These are phyloP conservation scores for Leptopilina boulardi DNA, from an alignment of 1,140 invertebrate genomes.

Conservation along the genomic window DNA sequence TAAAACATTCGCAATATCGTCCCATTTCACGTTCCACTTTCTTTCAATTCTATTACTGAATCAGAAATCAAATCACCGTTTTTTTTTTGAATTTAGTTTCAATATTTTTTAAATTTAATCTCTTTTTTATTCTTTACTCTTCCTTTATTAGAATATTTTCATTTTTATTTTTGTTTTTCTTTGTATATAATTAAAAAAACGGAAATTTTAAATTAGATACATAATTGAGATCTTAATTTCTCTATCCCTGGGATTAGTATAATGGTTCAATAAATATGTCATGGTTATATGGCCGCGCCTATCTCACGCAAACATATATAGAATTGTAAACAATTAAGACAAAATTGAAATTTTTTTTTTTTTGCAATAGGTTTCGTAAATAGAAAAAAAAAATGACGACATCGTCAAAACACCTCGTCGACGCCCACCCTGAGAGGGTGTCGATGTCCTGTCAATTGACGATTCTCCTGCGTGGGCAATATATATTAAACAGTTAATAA, in stretches of 20 bases:
- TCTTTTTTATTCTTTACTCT: too few relatives aligned
- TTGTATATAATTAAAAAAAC: too few relatives aligned
- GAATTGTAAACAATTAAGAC: conserved; percentile 22
- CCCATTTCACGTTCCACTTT: conserved; percentile 34
- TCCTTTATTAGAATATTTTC: not conserved
- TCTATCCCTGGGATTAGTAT: conserved; percentile 28
- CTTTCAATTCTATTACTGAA: not conserved
- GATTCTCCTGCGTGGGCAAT: conserved; percentile 48
- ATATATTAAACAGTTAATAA: conserved; percentile 31
- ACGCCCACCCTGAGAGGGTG: conserved; percentile 51
- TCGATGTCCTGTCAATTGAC: conserved; percentile 56
- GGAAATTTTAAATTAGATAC: not conserved
- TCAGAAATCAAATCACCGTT: conserved; percentile 44
- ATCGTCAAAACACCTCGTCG: not conserved
- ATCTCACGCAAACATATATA: not conserved
- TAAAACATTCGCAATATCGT: conserved; percentile 49
- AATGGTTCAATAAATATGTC: conserved; percentile 9
- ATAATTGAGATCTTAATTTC: conserved; percentile 15
- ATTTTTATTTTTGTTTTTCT: too few relatives aligned
- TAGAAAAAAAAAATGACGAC: conserved; percentile 22
- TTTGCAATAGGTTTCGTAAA: conserved; percentile 26
- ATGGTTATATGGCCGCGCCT: conserved; percentile 20
- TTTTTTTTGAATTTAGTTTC: conserved; percentile 54
- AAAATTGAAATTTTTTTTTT: conserved; percentile 12
- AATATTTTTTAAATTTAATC: conserved; percentile 35